Base-by-base conservation (phyloP, 2,888 invertebrate genomes). In the Athripsodes cinereus region DNA sequence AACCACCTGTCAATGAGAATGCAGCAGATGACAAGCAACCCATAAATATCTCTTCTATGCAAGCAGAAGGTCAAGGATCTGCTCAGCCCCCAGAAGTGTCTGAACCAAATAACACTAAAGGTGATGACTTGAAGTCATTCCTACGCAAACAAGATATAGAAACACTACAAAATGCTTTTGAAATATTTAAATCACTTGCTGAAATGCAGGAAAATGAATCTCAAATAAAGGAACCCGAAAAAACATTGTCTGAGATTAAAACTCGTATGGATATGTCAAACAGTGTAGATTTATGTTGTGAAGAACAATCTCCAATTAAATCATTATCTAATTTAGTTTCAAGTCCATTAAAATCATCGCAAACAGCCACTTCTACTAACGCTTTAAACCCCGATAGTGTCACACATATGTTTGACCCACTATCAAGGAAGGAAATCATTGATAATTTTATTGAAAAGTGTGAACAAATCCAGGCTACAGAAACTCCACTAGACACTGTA, bases 251-350 rank as follows among this genome's bases (percentile, higher is more conserved):
- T 56, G 69, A 71, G 8, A 56, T 35, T 22, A 63, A 64, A 26
- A 74, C 72, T 68, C 70, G 72, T 18, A 74, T 73, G 61, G 67
- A 69, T 57, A 66, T 70, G 65, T 72, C 74, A 50, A 68, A 55
- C 47, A 59, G 60, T 47, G 55, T 56, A 52, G 60, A 55, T 59
- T 57, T 47, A 52, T 61, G 59, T 49, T 62, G 58, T 57, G 66
- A 62, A 70, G 76, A 75, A 64, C 81, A 80, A 67, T 83, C 83
- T 52, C 82, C 83, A 52, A 83, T 83, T 22, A 83, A 83, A 69
- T 84, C 83, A 57, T 71, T 84, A 61, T 84, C 84, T 53, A 83
- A 83, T 70, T 74, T 83, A 67, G 83, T 83, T 59, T 82, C 82
- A 66, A 81, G 76, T 74, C 82, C 76, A 65, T 70, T 66, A 11